Evolutionary conservation across 2,113 vertebrate species (phyloP).

Genomic region (Vidua chalybeata): DNA sequence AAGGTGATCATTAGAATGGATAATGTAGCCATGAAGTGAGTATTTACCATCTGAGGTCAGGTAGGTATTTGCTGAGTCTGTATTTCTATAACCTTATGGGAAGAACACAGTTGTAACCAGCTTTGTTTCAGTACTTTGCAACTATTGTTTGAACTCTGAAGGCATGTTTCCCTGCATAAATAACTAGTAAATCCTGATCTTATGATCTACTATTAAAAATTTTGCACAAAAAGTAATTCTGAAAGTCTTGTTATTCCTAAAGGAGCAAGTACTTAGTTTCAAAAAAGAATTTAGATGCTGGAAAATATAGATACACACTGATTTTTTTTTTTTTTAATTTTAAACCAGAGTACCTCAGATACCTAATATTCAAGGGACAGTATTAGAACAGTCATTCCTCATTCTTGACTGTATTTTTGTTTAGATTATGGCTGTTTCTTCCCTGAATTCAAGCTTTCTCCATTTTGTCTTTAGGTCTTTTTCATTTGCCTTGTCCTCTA

Average conservation of each 20-base stretch:
- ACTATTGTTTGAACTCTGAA: not conserved
- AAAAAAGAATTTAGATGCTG: not conserved
- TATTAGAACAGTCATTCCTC: not conserved
- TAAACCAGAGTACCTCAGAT: not conserved
- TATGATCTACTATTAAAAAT: not conserved
- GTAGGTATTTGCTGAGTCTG: conserved; percentile 67
- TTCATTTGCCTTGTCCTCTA: not conserved
- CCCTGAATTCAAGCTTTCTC: not conserved
- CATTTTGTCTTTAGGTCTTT: not conserved
- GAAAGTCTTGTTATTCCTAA: not conserved
- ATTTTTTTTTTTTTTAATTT: not conserved
- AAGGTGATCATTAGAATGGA: conserved; percentile 66
- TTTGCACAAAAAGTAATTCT: not conserved
- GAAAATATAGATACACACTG: fast-evolving
- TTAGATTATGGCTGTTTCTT: not conserved
- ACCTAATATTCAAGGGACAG: not conserved
- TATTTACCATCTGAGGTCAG: conserved; percentile 74
- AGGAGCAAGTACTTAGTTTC: not conserved
- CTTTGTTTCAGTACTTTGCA: not conserved
- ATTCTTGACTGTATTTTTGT: not conserved
- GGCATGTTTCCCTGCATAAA: not conserved
- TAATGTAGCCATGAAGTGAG: conserved; percentile 79
- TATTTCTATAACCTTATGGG: conserved; percentile 80
- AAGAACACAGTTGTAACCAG: not conserved
- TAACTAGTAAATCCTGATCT: not conserved